Base-by-base conservation (phyloP, 2,113 vertebrate genomes). In the Datnioides undecimradiatus region DNA sequence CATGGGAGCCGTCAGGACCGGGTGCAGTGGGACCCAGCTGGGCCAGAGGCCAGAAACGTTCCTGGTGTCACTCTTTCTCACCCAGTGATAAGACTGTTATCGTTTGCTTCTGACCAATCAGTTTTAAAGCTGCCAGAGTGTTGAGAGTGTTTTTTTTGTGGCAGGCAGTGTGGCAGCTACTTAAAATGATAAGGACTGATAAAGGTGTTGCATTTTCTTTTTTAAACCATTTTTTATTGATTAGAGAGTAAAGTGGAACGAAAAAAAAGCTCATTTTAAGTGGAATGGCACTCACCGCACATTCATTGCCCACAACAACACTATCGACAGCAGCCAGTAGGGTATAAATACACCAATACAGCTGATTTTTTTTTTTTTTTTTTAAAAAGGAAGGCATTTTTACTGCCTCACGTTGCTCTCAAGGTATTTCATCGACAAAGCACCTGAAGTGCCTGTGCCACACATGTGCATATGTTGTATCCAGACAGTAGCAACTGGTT, bases 191-290 rank as follows among this genome's bases (percentile, higher is more conserved):
- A 45, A 69, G 66, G 21, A 21, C 33, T 1, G 2, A 58, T 76
- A 54, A 79, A 69, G 57, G 38, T 59, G 62, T 60, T 58, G 19
- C 6, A 4, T 54, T 63, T 49, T 71, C 17, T 36, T 11, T 25
- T 77, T 65, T 11, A 63, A 43, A n/a, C n/a, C 2, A 23, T 73
- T 43, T 51, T 83, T 21, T 38, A 79, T 72, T 63, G 69, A 75
- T 63, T 40, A 5, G 16, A 2, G 4, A 41, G 49, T 51, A 43
- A 70, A 75, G 59, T 38, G 23, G 19, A 71, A 52, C 19, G 40
- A 36, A 51, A 1, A 0, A 25, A 1, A 0, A 25, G 25, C 16
- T 68, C 31, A 25, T 59, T 73, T 79, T 66, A 55, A 48, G 27
- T 6, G 2, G 45, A 41, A 16, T 36, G 45, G 12, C 21, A 58